Evolutionary conservation across 2,888 invertebrate genomes (phyloP).

Genomic region (Dermolepida albohirtum): DNA sequence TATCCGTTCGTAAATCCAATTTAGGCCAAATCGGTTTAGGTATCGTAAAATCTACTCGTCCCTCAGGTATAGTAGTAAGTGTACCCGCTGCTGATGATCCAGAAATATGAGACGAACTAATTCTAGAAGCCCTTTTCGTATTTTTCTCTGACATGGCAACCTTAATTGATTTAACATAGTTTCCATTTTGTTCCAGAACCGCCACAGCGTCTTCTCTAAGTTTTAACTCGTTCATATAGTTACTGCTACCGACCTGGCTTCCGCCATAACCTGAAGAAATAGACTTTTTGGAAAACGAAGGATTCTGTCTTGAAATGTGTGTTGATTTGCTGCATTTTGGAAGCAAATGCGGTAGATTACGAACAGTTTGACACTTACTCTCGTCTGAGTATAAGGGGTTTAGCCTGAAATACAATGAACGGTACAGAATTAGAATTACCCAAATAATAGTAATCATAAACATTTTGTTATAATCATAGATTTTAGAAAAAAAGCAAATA

Average conservation of each 20-base stretch:
- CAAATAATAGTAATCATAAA: no score
- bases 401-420: conserved; percentile 55
- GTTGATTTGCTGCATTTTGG: conserved; percentile 39
- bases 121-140: conserved; percentile 56
- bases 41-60: conserved; percentile 62
- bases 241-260: conserved; percentile 56
- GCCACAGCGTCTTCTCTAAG: conserved; percentile 57
- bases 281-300: conserved; percentile 57
- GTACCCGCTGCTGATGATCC: conserved; percentile 58
- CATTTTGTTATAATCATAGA: no score
- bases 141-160: conserved; percentile 54
- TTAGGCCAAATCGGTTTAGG: conserved; percentile 65
- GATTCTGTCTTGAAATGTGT: conserved; percentile 46
- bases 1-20: conserved; percentile 46
- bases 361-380: conserved; percentile 40
- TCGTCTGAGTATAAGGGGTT: conserved; percentile 63
- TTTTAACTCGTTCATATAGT: conserved; percentile 55
- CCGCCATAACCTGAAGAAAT: conserved; percentile 64
- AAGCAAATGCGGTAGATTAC: conserved; percentile 25
- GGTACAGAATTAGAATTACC: no score
- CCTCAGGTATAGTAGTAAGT: conserved; percentile 66
- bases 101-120: conserved; percentile 53
- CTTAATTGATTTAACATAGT: conserved; percentile 62
- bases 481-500: no score
- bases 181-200: conserved; percentile 62